Conservation (phyloP, 2,888 invertebrate genomes). For the Volucella inflata region DNA sequence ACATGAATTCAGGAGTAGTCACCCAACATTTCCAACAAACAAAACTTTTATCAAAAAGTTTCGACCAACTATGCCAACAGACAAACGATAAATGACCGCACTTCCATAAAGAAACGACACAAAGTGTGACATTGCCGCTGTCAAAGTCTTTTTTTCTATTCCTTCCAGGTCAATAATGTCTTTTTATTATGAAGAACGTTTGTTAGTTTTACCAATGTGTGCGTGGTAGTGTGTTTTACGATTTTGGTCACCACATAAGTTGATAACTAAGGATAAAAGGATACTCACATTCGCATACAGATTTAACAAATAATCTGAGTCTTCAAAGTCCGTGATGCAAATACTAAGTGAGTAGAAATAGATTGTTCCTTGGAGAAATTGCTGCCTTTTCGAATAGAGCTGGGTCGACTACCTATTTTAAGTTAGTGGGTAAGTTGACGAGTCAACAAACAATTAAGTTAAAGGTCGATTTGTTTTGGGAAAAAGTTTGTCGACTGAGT, state of each 20-base stretch:
- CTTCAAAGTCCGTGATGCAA: conserved; percentile 57
- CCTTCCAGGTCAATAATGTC: conserved; percentile 68
- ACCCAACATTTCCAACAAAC: background rate
- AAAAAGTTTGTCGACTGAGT: background rate
- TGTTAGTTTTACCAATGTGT: conserved; percentile 62
- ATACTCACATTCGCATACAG: conserved; percentile 63
- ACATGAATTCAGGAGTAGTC: conserved; percentile 39
- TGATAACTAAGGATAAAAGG: conserved; percentile 72
- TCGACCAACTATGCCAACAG: background rate
- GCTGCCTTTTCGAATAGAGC: conserved; percentile 7
- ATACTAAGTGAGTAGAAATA: conserved; percentile 48
- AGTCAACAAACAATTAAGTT: conserved; percentile 68
- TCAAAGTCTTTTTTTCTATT: conserved; percentile 68
- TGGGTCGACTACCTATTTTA: background rate
- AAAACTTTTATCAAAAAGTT: conserved; percentile 57
- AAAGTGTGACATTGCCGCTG: conserved; percentile 61
- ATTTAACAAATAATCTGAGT: conserved; percentile 61
- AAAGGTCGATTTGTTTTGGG: conserved; percentile 51
- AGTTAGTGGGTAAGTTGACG: conserved; percentile 3
- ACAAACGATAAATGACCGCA: conserved; percentile 54
- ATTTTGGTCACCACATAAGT: conserved; percentile 72
- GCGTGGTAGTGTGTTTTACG: conserved; percentile 58
- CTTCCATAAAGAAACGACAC: conserved; percentile 38
- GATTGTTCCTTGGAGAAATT: background rate
- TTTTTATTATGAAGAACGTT: conserved; percentile 71